Evolutionary conservation across 2,797 vertebrate genomes (phyloP).

Genomic region (Aldrovandia affinis): DNA sequence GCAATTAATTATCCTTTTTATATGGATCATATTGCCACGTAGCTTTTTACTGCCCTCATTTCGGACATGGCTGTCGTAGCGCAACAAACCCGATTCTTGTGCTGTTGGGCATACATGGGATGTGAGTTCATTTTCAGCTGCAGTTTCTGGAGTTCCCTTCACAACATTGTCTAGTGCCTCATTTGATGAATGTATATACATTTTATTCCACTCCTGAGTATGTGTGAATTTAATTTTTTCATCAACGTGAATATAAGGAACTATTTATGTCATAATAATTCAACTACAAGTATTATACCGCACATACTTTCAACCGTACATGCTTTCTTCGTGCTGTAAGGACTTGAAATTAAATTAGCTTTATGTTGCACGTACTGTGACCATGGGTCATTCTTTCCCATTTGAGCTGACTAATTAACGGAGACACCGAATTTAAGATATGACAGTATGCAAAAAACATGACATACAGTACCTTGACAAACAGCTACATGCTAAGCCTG

Average conservation of each 20-base stretch:
- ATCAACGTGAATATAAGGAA: background rate
- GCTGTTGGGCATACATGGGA: background rate
- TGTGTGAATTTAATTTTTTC: background rate
- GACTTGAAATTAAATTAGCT: background rate
- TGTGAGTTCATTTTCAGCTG: background rate
- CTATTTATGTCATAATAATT: background rate
- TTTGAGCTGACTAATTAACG: too few species aligned
- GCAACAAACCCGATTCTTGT: slow-evolving; percentile 36
- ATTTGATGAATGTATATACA: background rate
- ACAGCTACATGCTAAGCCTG: too few species aligned
- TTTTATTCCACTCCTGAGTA: background rate
- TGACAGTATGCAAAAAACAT: too few species aligned
- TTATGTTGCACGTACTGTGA: background rate
- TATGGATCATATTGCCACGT: slow-evolving; percentile 63
- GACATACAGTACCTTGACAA: too few species aligned
- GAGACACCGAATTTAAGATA: too few species aligned
- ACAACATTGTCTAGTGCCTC: background rate
- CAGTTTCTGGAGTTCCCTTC: background rate
- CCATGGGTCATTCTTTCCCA: too few species aligned
- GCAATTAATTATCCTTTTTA: slow-evolving; percentile 76
- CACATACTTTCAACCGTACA: background rate
- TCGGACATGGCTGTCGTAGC: slow-evolving; percentile 75
- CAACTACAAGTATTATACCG: background rate
- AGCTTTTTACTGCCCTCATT: slow-evolving; percentile 53
- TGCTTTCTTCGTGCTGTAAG: background rate